Conservation (phyloP, 1,140 invertebrate genomes). For the Zaprionus davidi region DNA sequence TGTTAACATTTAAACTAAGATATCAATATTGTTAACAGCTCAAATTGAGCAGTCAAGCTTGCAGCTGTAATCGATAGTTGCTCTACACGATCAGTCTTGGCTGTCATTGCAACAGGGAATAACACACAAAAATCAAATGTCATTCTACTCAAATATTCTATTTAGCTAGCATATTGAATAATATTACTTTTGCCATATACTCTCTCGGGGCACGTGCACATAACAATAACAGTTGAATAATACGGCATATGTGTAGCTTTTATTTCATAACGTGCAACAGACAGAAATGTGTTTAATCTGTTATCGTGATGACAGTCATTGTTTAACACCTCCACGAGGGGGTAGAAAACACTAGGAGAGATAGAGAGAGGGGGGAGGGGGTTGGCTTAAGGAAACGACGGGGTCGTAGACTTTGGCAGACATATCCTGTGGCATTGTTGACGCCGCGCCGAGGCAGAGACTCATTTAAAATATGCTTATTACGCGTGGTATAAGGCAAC, state of each 20-base stretch:
- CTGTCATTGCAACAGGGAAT: background rate
- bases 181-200: background rate
- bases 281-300: constrained; percentile 3
- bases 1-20: too few relatives aligned
- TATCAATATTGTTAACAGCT: too few relatives aligned
- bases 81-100: background rate
- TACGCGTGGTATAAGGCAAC: constrained; percentile 37
- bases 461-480: constrained; percentile 68
- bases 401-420: constrained; percentile 6
- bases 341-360: background rate
- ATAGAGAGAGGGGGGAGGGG: too few relatives aligned
- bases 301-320: constrained; percentile 18
- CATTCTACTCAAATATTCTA: background rate
- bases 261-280: constrained; percentile 10
- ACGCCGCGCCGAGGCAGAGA: constrained; percentile 15
- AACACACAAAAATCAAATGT: background rate
- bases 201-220: background rate
- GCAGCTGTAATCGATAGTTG: background rate
- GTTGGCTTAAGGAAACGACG: background rate
- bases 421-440: constrained; percentile 65
- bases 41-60: too few relatives aligned
- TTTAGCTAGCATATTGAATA: background rate
- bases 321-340: background rate
- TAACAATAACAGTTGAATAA: constrained; percentile 3
- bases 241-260: background rate